Evolutionary conservation across 2,888 invertebrate species (phyloP).

Genomic region (Sinopyrophorus schimmeli): DNA sequence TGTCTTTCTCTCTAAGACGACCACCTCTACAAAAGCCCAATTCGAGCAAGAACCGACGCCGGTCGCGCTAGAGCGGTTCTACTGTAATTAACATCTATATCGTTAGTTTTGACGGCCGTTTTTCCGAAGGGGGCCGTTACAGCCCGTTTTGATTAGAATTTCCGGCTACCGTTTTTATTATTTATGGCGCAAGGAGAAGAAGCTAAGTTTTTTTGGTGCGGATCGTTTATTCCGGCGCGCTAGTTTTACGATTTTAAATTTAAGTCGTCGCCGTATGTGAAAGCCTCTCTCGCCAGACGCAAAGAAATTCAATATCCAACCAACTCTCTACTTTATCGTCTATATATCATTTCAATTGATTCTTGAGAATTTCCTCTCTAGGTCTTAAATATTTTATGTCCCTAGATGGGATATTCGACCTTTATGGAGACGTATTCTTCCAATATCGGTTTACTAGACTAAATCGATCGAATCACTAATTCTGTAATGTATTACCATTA

Average conservation of each 20-base stretch:
- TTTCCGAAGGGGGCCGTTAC: too few species aligned
- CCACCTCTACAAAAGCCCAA: too few species aligned
- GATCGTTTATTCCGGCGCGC: constrained; percentile 11
- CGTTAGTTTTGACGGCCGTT: too few species aligned
- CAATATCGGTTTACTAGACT: constrained; percentile 5
- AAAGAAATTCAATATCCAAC: constrained; percentile 33
- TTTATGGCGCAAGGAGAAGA: constrained; percentile 11
- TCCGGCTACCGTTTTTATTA: constrained; percentile 11
- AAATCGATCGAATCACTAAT: constrained; percentile 3
- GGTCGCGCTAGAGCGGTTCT: too few species aligned
- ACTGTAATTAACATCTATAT: too few species aligned
- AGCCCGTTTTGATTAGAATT: constrained; percentile 18
- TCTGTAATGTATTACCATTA: not conserved
- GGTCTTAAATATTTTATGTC: constrained; percentile 36
- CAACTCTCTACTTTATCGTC: constrained; percentile 31
- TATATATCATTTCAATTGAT: constrained; percentile 37
- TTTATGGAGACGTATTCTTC: constrained; percentile 28
- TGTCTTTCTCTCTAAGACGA: too few species aligned
- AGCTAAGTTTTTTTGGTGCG: constrained; percentile 2
- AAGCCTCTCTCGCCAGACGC: constrained; percentile 16
- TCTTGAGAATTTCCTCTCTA: constrained; percentile 34
- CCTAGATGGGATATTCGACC: constrained; percentile 34
- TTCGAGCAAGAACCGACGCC: too few species aligned
- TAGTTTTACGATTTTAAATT: constrained; percentile 18
- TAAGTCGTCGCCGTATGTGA: constrained; percentile 24